These are phyloP conservation scores for Tenthredo amoena DNA, from an alignment of 2,888 invertebrate species.

Conservation along the genomic window DNA sequence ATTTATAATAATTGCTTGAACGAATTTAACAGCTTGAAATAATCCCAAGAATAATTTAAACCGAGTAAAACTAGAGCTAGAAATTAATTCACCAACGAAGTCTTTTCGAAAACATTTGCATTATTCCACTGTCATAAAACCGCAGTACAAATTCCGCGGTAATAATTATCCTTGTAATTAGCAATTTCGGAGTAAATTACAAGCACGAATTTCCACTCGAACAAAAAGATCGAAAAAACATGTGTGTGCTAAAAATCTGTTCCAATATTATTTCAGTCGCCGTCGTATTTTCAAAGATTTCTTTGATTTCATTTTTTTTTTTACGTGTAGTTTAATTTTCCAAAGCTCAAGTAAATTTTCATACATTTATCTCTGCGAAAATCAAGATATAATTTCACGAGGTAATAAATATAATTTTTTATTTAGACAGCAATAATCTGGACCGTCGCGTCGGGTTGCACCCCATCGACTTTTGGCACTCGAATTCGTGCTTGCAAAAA, in stretches of 20 bases:
- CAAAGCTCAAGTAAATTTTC: background rate
- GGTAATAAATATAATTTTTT: background rate
- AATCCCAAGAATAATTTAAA: conserved; percentile 27
- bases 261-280: background rate
- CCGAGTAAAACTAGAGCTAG: background rate
- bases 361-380: background rate
- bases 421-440: background rate
- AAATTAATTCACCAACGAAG: conserved; percentile 7
- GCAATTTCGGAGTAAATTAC: conserved; percentile 1
- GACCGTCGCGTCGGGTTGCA: background rate
- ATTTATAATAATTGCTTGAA: conserved; percentile 62
- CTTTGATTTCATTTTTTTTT: background rate
- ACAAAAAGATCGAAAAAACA: background rate
- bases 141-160: background rate
- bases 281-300: background rate
- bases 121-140: background rate
- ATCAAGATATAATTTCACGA: background rate
- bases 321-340: background rate
- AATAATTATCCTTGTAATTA: background rate
- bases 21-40: conserved; percentile 27
- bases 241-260: background rate
- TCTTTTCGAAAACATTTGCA: background rate
- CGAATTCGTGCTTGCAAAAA: conserved; percentile 66
- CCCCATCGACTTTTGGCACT: conserved; percentile 71
- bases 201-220: background rate